These are phyloP conservation scores for Hyperoplus immaculatus DNA, from an alignment of 2,797 vertebrate species.

Conservation along the genomic window DNA sequence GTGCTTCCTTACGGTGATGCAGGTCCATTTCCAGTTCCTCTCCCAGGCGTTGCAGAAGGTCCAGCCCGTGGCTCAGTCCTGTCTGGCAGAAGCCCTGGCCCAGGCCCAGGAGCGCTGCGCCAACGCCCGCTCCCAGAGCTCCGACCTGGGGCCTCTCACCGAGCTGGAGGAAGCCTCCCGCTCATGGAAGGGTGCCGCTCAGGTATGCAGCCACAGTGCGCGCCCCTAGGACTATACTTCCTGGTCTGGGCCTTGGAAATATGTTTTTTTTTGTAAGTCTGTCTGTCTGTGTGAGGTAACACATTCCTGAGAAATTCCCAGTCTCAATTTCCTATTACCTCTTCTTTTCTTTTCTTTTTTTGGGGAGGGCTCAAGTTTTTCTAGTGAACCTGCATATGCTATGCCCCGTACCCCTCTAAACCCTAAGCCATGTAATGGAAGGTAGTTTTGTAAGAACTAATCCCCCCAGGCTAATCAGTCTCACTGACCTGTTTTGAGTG, in stretches of 20 bases:
- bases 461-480: slow-evolving; percentile 66
- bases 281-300: slow-evolving; percentile 56
- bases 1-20: slow-evolving; percentile 98
- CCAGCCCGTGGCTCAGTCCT: slow-evolving; percentile 96
- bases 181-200: slow-evolving; percentile 95
- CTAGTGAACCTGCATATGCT: slow-evolving; percentile 42
- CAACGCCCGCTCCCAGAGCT: slow-evolving; percentile 78
- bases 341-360: slow-evolving; percentile 1
- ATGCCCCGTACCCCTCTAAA: slow-evolving; percentile 24
- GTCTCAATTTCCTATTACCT: slow-evolving; percentile 65
- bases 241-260: slow-evolving; percentile 42
- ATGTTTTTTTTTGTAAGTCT: background rate
- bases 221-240: slow-evolving; percentile 38
- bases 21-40: slow-evolving; percentile 99
- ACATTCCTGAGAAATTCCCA: slow-evolving; percentile 71
- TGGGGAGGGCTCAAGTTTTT: slow-evolving; percentile 19
- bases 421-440: slow-evolving; percentile 22
- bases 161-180: slow-evolving; percentile 95
- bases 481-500: slow-evolving; percentile 59
- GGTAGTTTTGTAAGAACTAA: slow-evolving; percentile 66
- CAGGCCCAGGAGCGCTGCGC: slow-evolving; percentile 93
- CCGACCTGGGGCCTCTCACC: slow-evolving; percentile 84
- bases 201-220: slow-evolving; percentile 85
- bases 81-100: slow-evolving; percentile 92
- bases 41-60: slow-evolving; percentile 98